These are phyloP conservation scores for Lithophane leautieri DNA, from an alignment of 2,888 invertebrate species.

Conservation along the genomic window DNA sequence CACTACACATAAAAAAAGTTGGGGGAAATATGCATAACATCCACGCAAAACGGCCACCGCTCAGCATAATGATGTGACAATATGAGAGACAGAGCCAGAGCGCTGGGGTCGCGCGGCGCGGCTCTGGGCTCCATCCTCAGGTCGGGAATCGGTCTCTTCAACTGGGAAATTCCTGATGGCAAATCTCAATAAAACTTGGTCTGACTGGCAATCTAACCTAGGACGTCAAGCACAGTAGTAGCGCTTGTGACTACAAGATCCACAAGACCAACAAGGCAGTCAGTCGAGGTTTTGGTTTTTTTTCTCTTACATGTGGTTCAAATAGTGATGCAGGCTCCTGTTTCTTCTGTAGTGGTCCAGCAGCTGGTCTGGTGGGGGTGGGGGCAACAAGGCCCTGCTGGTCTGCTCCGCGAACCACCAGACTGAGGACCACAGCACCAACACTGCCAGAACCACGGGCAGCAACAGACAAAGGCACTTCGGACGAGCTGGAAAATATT, in stretches of 20 bases:
- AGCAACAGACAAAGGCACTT: slow-evolving; percentile 65
- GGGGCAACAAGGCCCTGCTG: slow-evolving; percentile 68
- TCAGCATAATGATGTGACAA: neutral
- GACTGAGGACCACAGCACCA: slow-evolving; percentile 55
- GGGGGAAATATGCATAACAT: neutral
- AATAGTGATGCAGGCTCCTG: slow-evolving; percentile 75
- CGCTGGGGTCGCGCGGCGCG: neutral
- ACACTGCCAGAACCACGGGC: slow-evolving; percentile 50
- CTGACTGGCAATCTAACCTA: too few relatives aligned
- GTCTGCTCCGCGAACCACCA: slow-evolving; percentile 70
- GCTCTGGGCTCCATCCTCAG: neutral
- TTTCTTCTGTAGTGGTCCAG: slow-evolving; percentile 75
- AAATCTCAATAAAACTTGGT: neutral
- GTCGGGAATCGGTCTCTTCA: neutral
- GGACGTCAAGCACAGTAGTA: neutral
- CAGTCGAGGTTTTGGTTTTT: neutral
- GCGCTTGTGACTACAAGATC: neutral
- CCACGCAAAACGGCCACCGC: neutral
- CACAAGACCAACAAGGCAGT: neutral
- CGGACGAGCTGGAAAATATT: slow-evolving; percentile 68
- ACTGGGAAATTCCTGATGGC: neutral
- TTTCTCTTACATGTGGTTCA: slow-evolving; percentile 79
- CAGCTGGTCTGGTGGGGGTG: slow-evolving; percentile 69
- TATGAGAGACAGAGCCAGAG: neutral
- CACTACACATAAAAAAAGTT: neutral